These are phyloP conservation scores for Agelas oroides DNA, from an alignment of 37 sponge, comb jelly and placozoan genomes.

Conservation along the genomic window DNA sequence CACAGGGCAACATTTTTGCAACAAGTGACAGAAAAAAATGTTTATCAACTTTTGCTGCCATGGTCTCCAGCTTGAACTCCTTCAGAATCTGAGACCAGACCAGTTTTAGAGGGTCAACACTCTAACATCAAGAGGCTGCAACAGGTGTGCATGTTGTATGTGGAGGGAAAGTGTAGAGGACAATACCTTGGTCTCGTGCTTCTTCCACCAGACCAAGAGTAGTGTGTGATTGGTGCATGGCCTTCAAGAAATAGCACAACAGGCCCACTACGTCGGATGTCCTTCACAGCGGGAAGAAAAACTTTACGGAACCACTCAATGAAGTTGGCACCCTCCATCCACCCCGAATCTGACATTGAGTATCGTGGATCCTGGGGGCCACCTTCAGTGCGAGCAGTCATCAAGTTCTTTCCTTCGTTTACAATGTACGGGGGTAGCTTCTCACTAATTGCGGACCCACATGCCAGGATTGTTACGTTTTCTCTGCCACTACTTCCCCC, in stretches of 20 bases:
- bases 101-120: slow-evolving; percentile 16
- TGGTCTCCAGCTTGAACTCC: background rate
- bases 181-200: slow-evolving; percentile 19
- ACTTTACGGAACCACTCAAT: slow-evolving; percentile 14
- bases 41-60: slow-evolving; percentile 6
- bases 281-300: slow-evolving; percentile 8
- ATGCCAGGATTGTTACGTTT: slow-evolving; percentile 12
- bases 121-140: slow-evolving; percentile 22
- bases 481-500: slow-evolving; percentile 8
- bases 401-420: slow-evolving; percentile 30
- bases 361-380: slow-evolving; percentile 10
- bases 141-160: slow-evolving; percentile 52
- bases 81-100: slow-evolving; percentile 25
- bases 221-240: too few relatives aligned
- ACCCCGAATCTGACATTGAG: slow-evolving; percentile 7
- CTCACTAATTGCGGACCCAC: slow-evolving; percentile 2
- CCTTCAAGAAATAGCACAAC: slow-evolving; percentile 29
- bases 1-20: background rate
- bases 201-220: background rate
- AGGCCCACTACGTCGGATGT: background rate
- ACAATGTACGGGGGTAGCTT: slow-evolving; percentile 22
- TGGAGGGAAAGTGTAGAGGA: slow-evolving; percentile 61
- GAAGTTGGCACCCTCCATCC: slow-evolving; percentile 31
- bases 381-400: background rate
- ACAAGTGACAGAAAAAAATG: too few relatives aligned